Evolutionary conservation across 1,140 invertebrate species (phyloP).

Genomic region (Zaprionus tsacasi): DNA sequence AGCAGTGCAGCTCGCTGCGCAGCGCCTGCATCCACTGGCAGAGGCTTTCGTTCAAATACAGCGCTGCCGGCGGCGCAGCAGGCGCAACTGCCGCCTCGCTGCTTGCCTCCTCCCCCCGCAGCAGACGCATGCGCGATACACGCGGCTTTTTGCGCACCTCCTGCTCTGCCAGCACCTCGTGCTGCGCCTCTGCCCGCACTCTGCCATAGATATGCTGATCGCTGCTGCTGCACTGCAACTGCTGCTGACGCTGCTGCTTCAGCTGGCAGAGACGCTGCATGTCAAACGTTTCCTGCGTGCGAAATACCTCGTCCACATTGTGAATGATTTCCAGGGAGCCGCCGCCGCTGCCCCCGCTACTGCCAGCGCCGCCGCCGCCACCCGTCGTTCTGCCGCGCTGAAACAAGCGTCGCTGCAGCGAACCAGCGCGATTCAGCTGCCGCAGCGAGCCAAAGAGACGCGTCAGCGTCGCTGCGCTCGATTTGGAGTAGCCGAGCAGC

Average conservation of each 20-base stretch:
- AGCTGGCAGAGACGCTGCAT: constrained; percentile 74
- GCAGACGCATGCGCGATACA: constrained; percentile 60
- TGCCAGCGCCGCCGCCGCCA: background rate
- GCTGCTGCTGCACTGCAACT: constrained; percentile 63
- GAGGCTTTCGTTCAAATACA: constrained; percentile 75
- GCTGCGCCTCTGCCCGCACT: constrained; percentile 26
- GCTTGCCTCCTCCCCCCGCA: constrained; percentile 12
- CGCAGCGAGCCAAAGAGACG: constrained; percentile 72
- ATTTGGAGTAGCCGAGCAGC: constrained; percentile 61
- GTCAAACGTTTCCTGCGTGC: constrained; percentile 77
- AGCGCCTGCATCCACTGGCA: constrained; percentile 75
- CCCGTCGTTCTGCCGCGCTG: constrained; percentile 15
- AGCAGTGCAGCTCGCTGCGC: constrained; percentile 64
- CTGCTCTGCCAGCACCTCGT: background rate
- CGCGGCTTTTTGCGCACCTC: constrained; percentile 46
- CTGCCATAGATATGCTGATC: constrained; percentile 80
- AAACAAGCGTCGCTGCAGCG: constrained; percentile 57
- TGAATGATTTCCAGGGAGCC: constrained; percentile 76
- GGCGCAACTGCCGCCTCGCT: background rate
- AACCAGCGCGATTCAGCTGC: constrained; percentile 66
- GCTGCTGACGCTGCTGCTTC: constrained; percentile 47
- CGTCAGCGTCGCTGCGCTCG: constrained; percentile 64
- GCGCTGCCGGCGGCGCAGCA: constrained; percentile 13
- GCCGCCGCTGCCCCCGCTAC: constrained; percentile 5
- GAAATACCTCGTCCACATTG: constrained; percentile 78